phyloP scores from a whole-genome alignment of 1,140 invertebrate genomes.

The Aphis craccivora region DNA sequence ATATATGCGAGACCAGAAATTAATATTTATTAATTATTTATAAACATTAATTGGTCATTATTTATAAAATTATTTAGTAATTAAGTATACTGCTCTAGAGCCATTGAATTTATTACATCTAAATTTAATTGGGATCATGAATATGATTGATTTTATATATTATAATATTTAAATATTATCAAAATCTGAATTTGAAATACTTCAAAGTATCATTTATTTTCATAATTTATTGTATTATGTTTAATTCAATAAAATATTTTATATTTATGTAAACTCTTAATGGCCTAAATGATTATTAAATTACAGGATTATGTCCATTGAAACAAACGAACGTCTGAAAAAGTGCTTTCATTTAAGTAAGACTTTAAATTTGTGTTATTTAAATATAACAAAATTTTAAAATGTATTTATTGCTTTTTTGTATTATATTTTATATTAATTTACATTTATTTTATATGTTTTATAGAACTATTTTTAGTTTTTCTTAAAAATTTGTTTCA shows the following conservation, averaged over 20 bases:
- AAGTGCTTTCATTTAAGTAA: slow-evolving; percentile 48
- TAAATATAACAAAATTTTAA: neutral
- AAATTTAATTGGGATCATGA: neutral
- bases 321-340: slow-evolving; percentile 39
- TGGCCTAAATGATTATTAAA: neutral
- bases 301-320: slow-evolving; percentile 45
- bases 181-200: neutral
- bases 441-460: too few relatives aligned
- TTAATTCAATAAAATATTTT: neutral
- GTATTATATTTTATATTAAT: too few relatives aligned
- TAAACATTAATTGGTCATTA: neutral
- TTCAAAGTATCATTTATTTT: neutral
- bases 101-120: neutral
- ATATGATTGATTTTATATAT: neutral
- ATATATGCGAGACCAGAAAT: neutral
- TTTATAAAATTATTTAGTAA: neutral
- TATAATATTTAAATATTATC: neutral
- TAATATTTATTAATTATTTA: neutral
- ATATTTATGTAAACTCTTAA: neutral
- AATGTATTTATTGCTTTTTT: neutral
- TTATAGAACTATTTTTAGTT: too few relatives aligned
- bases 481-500: too few relatives aligned
- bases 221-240: neutral
- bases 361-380: neutral
- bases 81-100: neutral